phyloP scores from a whole-genome alignment of 2,888 invertebrate species.

The Heteromyza rotundicornis region DNA sequence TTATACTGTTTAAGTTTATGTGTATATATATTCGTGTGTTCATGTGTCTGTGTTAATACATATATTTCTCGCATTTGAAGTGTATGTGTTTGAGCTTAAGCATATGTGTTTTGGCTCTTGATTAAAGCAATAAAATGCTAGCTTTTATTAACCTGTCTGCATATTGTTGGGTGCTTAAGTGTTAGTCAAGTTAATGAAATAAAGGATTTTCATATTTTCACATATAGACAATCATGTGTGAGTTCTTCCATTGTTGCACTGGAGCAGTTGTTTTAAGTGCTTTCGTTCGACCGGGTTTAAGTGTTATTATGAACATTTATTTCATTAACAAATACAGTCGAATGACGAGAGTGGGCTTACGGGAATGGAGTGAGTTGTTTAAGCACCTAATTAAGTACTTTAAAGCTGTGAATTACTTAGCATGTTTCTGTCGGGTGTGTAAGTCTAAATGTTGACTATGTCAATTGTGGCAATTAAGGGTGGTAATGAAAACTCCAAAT shows the following conservation, averaged over 20 bases:
- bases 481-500: no score
- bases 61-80: neutral
- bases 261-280: neutral
- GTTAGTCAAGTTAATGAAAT: conserved; percentile 15
- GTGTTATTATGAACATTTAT: neutral
- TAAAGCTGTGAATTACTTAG: conserved; percentile 12
- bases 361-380: neutral
- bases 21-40: neutral
- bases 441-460: no score
- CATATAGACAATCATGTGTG: neutral
- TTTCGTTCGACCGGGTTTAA: neutral
- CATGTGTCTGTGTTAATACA: neutral
- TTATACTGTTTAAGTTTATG: neutral
- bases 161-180: neutral
- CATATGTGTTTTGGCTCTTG: neutral
- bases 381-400: conserved; percentile 7
- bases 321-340: no score
- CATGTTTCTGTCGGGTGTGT: no score
- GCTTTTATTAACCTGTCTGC: conserved; percentile 11
- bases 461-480: no score
- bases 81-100: neutral
- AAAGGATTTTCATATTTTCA: conserved; percentile 7
- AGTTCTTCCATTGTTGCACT: neutral
- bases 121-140: neutral
- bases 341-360: neutral